Base-by-base conservation (phyloP, 1,140 invertebrate genomes). In the Meloidogyne chitwoodi region DNA sequence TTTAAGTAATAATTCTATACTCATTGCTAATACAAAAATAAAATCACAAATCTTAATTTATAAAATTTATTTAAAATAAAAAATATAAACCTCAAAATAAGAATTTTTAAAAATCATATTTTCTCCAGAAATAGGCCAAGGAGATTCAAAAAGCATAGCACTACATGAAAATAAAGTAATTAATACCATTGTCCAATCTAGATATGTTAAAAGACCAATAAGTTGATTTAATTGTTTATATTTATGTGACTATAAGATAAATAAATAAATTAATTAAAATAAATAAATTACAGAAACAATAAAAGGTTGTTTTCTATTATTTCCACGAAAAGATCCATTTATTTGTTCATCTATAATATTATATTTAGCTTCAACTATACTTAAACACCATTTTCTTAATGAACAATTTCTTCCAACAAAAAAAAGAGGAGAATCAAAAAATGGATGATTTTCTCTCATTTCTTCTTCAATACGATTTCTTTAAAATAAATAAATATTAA, bases 181-280 rank as follows among this genome's bases (percentile, higher is more conserved):
- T 83, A 94, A 92, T 80, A 99, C 98, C 96, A 99, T 99, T 0
- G 97, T 92, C 97, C 97, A 99, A 88, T 99, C 97, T 82, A 99
- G 89, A 88, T 99, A 99, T 0, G 96, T 96, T 4, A 99, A 95
- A 27, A 99, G 90, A 0, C 96, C 96, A 10, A 99, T 63, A 6
- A 87, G 72, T 38, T 80, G 44, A 64, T 76, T 68, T 31, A 84
- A 68, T 66, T 79, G 79, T 67, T 82, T 74, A 63, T 98, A 97
- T 62, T 72, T 70, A 41, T 63, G 44, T 41, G 44, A 38, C 48
- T 76, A n/a, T n/a, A n/a, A n/a, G n/a, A n/a, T n/a, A n/a, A n/a
- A n/a, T n/a, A 71, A 69, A 61, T 16, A 11, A 26, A n/a, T 2
- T 22, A 22, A 31, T 65, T 67, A 68, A 26, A n/a, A 56, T 75